Conservation (phyloP, 2,888 invertebrate genomes). For the Dysmachus trigonus region DNA sequence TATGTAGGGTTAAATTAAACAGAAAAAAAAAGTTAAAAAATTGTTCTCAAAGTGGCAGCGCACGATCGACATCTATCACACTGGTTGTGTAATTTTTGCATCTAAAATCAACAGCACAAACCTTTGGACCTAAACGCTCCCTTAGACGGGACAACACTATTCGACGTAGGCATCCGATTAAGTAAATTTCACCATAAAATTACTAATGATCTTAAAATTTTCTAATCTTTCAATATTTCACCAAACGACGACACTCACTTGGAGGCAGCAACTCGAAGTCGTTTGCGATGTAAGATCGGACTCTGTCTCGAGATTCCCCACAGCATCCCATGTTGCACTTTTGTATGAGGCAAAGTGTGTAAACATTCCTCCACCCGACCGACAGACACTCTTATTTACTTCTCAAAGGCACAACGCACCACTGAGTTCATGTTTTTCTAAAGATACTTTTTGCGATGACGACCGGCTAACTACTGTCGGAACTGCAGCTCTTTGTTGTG, state of each 20-base stretch:
- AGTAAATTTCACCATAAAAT: not conserved
- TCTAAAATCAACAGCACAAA: not conserved
- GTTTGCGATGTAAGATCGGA: slow-evolving; percentile 31
- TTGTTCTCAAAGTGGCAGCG: not conserved
- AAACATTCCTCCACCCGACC: not conserved
- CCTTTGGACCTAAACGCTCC: not conserved
- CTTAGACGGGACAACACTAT: not conserved
- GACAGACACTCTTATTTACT: not conserved
- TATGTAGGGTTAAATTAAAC: not conserved
- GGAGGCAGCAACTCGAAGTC: slow-evolving; percentile 36
- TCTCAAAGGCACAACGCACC: not conserved
- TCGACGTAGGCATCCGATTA: not conserved
- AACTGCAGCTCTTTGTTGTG: not conserved
- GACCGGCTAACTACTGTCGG: not conserved
- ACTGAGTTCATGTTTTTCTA: not conserved
- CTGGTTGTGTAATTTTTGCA: not conserved
- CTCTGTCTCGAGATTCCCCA: not conserved
- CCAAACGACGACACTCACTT: not conserved
- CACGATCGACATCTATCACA: not conserved
- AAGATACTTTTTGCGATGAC: not conserved
- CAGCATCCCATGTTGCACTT: slow-evolving; percentile 35
- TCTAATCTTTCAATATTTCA: not conserved
- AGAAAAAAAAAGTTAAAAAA: not conserved
- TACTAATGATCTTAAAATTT: not conserved
- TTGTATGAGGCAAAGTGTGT: not conserved